These are phyloP conservation scores for Semicossyphus pulcher DNA, from an alignment of 2,113 vertebrate species.

Conservation along the genomic window DNA sequence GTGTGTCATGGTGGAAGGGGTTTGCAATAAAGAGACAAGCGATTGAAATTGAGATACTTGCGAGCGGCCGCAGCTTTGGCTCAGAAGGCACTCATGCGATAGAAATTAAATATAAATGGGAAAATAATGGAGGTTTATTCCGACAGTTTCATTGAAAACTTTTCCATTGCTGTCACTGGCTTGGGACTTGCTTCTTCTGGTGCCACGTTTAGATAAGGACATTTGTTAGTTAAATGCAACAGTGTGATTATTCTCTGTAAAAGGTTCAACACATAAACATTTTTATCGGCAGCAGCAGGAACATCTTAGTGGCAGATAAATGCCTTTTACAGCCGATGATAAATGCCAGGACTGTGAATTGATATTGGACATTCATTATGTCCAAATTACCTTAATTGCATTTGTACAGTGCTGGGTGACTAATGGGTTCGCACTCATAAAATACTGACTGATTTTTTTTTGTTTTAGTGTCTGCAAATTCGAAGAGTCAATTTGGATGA, in stretches of 20 bases:
- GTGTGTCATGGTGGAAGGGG: conserved; percentile 61
- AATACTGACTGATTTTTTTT: conserved; percentile 26
- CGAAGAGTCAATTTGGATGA: conserved; percentile 42
- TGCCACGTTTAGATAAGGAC: conserved; percentile 22
- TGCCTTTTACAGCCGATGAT: conserved; percentile 47
- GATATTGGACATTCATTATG: conserved; percentile 77
- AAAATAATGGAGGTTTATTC: conserved; percentile 65
- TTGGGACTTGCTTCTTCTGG: conserved; percentile 1
- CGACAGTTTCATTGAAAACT: conserved; percentile 51
- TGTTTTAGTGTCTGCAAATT: conserved; percentile 29
- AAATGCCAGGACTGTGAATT: conserved; percentile 64
- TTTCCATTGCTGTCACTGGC: conserved; percentile 27
- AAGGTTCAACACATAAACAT: background rate
- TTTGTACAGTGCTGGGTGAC: conserved; percentile 52
- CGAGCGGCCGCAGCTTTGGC: conserved; percentile 36
- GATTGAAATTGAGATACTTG: conserved; percentile 71
- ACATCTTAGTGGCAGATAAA: conserved; percentile 39
- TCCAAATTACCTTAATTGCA: conserved; percentile 73
- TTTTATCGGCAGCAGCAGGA: conserved; percentile 11
- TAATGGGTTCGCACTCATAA: conserved; percentile 64
- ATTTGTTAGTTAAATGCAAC: background rate
- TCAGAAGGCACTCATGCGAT: conserved; percentile 51
- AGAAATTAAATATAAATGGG: conserved; percentile 69
- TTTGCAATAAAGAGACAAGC: conserved; percentile 72
- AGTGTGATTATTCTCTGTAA: background rate